These are phyloP conservation scores for Rhinogobius similis DNA, from an alignment of 2,113 vertebrate species.

Conservation along the genomic window DNA sequence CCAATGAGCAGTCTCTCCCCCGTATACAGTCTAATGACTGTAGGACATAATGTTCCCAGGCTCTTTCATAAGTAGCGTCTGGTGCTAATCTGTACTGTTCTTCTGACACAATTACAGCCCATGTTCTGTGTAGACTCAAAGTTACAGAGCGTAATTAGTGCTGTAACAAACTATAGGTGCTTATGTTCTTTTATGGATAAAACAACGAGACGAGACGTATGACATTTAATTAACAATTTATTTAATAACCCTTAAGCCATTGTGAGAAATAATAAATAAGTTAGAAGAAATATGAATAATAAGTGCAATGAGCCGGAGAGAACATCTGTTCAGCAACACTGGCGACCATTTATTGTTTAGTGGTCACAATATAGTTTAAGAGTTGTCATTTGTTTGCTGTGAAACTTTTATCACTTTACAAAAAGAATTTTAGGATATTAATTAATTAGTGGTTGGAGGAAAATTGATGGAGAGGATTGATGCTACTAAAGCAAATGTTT, in stretches of 20 bases:
- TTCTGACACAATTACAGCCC: not conserved
- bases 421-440: not conserved
- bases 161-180: not conserved
- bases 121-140: not conserved
- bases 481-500: too few species aligned
- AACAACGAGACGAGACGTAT: not conserved
- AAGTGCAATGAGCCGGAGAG: not conserved
- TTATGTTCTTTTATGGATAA: not conserved
- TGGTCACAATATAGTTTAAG: not conserved
- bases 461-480: too few species aligned
- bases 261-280: not conserved
- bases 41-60: not conserved
- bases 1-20: not conserved
- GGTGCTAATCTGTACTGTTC: not conserved
- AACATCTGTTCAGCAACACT: not conserved
- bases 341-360: not conserved
- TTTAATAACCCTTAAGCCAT: not conserved
- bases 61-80: not conserved
- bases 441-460: too few species aligned
- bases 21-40: not conserved
- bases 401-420: not conserved
- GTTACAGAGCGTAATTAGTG: not conserved
- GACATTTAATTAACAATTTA: constrained; percentile 1
- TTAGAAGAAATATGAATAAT: not conserved
- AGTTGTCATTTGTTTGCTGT: not conserved